Conservation (phyloP, 2,797 vertebrate species). For the Forpus xanthops region DNA sequence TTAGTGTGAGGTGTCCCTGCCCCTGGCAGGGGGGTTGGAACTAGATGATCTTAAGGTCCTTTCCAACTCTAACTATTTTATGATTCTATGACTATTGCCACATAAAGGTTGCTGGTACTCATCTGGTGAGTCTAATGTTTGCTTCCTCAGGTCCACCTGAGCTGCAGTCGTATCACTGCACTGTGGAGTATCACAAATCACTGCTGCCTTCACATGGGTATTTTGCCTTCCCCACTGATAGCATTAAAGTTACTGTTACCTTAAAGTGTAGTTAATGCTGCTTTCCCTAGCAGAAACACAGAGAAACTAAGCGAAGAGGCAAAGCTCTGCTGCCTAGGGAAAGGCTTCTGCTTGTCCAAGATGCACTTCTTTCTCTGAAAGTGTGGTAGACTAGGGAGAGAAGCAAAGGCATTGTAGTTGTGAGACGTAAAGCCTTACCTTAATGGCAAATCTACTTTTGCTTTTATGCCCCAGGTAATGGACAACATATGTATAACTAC, state of each 20-base stretch:
- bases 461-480: background rate
- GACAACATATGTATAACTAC: background rate
- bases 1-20: too few relatives aligned
- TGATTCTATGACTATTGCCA: background rate
- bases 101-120: background rate
- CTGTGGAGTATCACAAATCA: background rate
- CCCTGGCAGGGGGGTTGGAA: too few relatives aligned
- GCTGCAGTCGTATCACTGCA: background rate
- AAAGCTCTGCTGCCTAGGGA: background rate
- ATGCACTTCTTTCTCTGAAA: background rate
- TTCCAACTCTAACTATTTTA: too few relatives aligned
- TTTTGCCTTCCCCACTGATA: background rate
- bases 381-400: background rate
- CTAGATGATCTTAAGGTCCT: too few relatives aligned
- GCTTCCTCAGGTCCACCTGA: background rate
- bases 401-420: background rate
- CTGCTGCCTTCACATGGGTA: background rate
- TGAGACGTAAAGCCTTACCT: background rate
- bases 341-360: background rate
- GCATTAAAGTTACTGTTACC: background rate
- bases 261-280: too few relatives aligned
- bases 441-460: background rate
- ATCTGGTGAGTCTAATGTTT: background rate
- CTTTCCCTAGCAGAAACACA: background rate
- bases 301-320: background rate